Percentiles rank a stretch among this genome's conserved stretches.
Evolutionary conservation across 2,113 vertebrate species (phyloP).

Genomic region (Genyomyrus donnyi): DNA sequence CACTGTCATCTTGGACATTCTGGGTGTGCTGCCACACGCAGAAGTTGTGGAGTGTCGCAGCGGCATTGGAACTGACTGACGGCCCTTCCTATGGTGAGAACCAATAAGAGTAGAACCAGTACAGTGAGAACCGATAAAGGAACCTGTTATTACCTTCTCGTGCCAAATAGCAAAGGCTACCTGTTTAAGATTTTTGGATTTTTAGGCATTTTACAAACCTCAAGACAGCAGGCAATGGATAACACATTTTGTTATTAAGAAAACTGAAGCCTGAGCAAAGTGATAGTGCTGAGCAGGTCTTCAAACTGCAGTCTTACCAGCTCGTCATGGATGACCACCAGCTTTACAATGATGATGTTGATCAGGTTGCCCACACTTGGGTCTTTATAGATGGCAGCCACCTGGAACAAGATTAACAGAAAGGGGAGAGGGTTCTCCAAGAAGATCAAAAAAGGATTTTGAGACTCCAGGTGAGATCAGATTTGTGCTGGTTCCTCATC

Average conservation of each 20-base stretch:
- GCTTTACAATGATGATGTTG: constrained; percentile 89
- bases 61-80: constrained; percentile 81
- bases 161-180: neutral
- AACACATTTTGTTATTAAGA: neutral
- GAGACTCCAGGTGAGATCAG: neutral
- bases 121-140: neutral
- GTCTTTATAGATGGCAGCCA: constrained; percentile 90
- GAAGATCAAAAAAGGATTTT: constrained; percentile 24
- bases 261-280: neutral
- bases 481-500: neutral
- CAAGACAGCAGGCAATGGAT: neutral
- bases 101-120: neutral
- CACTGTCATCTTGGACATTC: constrained; percentile 78
- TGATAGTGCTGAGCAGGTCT: neutral
- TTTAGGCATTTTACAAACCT: neutral
- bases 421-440: constrained; percentile 39
- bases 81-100: constrained; percentile 76
- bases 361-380: constrained; percentile 94
- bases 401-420: constrained; percentile 66
- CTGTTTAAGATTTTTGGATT: neutral
- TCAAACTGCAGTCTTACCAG: constrained; percentile 66
- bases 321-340: constrained; percentile 85
- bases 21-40: constrained; percentile 90
- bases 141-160: neutral
- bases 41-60: constrained; percentile 87